Evolutionary conservation across 2,113 vertebrate species (phyloP), one percentile per base, ranked within the genome.

Genomic region (Elachura formosa): DNA sequence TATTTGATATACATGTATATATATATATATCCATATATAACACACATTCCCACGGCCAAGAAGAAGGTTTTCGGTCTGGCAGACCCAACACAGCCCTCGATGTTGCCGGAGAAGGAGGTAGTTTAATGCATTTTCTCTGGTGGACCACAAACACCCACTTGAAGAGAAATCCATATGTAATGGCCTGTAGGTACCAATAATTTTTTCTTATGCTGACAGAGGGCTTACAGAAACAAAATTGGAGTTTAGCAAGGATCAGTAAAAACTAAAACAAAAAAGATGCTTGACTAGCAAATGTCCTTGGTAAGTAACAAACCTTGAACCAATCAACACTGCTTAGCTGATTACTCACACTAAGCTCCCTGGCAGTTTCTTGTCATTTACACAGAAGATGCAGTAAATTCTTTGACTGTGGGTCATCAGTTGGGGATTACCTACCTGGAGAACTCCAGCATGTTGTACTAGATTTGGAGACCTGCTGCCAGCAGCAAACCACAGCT

Each of bases 211-310:
- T 46, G 14, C 49, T 67, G 28, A 12, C 28, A 75, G 38, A 25
- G 13, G 8, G 8, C 5, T 28, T 61, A 18, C 8, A 71, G 43
- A 61, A 89, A 49, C 16, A 84, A 84, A 93, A 66, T 28, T 29
- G 36, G 13, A 17, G 6, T 64, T 45, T 58, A 64, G 22, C 19
- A 77, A 54, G 28, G 63, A 68, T 34, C 2, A 43, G 33, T n/a
- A n/a, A 31, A 21, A 15, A 6, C 9, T 12, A 24, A 83, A 11
- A 0, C 15, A 11, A 38, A 38, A n/a, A 12, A 10, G 11, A 5
- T 46, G 8, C 55, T 73, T 64, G 33, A 40, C 24, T 55, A 84
- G 23, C 14, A 63, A 55, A n/a, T 28, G 8, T 63, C 23, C 29
- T 46, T 55, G 23, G n/a, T 15, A 19, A 46, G n/a, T 46, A 23